Base-by-base conservation (phyloP, 2,113 vertebrate genomes). In the Archilochus colubris region DNA sequence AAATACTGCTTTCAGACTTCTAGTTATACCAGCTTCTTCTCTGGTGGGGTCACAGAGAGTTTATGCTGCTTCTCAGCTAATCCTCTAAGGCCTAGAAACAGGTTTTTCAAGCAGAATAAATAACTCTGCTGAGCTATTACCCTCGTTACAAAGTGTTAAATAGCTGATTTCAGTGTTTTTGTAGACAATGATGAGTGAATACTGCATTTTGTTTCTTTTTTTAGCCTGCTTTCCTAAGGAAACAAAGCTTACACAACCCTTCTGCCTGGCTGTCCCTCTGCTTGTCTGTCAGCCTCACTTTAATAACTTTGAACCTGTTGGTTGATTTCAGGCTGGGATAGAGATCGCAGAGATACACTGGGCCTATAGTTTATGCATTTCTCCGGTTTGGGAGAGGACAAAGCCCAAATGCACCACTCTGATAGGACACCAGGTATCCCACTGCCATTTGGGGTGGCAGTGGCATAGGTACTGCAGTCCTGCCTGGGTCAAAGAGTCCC, bases 51-150 rank as follows among this genome's bases (percentile, higher is more conserved):
- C 91, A 95, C 59, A 46, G 38, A 85, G 57, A 95, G 94, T 89
- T 95, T 96, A 95, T 81, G 30, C 87, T 93, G 82, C 88, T 93
- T 94, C 91, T 95, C 87, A 63, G 33, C 85, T 96, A 96, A 96
- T 96, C 91, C 95, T 95, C 89, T 81, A 91, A 94, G 96, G 93
- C 95, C 96, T 93, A 86, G 93, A 94, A 97, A 97, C 95, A 97
- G 96, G 96, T 97, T 97, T 96, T 96, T 91, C 96, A 86, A 93
- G 95, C 88, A 95, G 91, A 96, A 95, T 95, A 96, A 95, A 95
- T 97, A 96, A 95, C 94, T 94, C 87, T 95, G 91, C 79, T 95
- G 94, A 94, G 94, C 93, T 76, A 95, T 90, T 94, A 78, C 1
- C 1, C 89, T 86, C 20, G 14, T 91, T 94, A 72, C 94, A 95